Evolutionary conservation across 2,888 invertebrate species (phyloP).

Genomic region (Scaptomyza parva): DNA sequence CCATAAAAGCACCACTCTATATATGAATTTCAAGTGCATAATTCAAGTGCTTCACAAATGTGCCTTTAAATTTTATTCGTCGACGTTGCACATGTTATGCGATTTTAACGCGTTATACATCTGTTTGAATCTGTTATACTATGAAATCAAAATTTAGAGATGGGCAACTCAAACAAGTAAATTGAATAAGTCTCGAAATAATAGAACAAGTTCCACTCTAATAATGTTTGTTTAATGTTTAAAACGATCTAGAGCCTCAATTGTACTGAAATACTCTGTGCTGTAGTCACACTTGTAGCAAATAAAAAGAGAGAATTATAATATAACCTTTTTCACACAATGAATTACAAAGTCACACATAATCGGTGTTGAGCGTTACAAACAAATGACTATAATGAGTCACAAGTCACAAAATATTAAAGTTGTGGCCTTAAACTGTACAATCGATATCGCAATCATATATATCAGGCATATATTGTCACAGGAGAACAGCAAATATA

Average conservation of each 20-base stretch:
- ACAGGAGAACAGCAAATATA: conserved; percentile 13
- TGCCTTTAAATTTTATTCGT: conserved; percentile 47
- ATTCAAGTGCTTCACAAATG: conserved; percentile 25
- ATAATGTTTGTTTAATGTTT: conserved; percentile 1
- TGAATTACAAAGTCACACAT: not conserved
- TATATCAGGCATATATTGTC: conserved; percentile 29
- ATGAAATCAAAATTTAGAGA: conserved; percentile 30
- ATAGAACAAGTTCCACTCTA: conserved; percentile 1
- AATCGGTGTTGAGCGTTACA: not conserved
- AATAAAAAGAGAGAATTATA: too few relatives aligned
- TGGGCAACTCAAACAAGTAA: conserved; percentile 28
- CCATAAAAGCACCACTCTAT: conserved; percentile 8
- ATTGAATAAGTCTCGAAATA: conserved; percentile 15
- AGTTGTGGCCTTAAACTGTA: too few relatives aligned
- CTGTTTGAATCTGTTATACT: conserved; percentile 38
- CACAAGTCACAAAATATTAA: not conserved
- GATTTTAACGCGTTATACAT: not conserved
- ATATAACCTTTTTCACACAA: too few relatives aligned
- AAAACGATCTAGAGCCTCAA: not conserved
- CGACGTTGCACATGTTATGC: conserved; percentile 38
- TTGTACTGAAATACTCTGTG: conserved; percentile 7
- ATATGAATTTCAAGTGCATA: conserved; percentile 27
- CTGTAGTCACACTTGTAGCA: not conserved
- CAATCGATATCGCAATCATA: not conserved
- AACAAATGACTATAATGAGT: not conserved